Percentiles rank a stretch among this genome's conserved stretches.
Evolutionary conservation across 2,888 invertebrate genomes (phyloP).

Genomic region (Hedya salicella): DNA sequence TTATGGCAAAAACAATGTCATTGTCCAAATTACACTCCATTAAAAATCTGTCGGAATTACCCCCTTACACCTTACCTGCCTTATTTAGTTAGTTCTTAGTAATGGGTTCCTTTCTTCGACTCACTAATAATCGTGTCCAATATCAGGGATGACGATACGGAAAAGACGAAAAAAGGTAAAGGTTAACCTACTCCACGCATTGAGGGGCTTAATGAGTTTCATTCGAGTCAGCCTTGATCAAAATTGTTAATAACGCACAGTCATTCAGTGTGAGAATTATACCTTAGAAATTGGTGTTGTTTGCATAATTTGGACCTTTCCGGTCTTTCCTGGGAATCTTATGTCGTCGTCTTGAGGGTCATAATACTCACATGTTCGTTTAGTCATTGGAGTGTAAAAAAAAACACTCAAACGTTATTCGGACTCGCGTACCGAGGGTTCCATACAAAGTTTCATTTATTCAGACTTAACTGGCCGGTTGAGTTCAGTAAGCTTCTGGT

Average conservation of each 20-base stretch:
- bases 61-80: too few relatives aligned
- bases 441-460: too few relatives aligned
- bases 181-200: slow-evolving; percentile 47
- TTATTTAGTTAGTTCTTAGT: neutral
- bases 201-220: slow-evolving; percentile 49
- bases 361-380: neutral
- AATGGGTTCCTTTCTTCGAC: neutral
- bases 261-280: slow-evolving; percentile 27
- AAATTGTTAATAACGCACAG: slow-evolving; percentile 43
- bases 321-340: slow-evolving; percentile 1
- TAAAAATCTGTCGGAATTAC: too few relatives aligned
- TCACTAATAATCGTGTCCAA: slow-evolving; percentile 8
- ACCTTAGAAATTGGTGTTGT: slow-evolving; percentile 14
- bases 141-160: slow-evolving; percentile 41
- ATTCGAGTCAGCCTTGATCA: slow-evolving; percentile 48
- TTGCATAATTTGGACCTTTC: slow-evolving; percentile 7
- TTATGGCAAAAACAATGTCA: too few relatives aligned
- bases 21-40: too few relatives aligned
- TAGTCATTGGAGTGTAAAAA: too few relatives aligned
- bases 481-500: too few relatives aligned
- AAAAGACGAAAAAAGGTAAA: slow-evolving; percentile 48
- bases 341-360: neutral
- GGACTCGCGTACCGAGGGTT: too few relatives aligned
- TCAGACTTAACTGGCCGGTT: too few relatives aligned
- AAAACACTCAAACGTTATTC: too few relatives aligned